Percentiles rank a stretch among this genome's conserved stretches.
phyloP scores from a whole-genome alignment of 2,113 vertebrate species.

The Nanorana parkeri region DNA sequence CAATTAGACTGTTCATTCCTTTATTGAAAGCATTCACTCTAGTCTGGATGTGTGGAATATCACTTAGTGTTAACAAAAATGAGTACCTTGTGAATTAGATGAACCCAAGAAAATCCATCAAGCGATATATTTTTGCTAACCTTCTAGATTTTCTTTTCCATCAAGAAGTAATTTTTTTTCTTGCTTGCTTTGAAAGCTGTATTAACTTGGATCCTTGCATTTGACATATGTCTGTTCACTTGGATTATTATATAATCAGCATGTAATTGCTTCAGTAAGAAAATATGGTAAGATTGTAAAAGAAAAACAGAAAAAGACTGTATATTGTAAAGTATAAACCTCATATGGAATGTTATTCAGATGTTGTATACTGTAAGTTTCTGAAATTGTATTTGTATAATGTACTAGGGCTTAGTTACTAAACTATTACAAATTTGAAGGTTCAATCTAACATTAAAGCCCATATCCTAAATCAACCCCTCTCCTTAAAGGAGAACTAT shows the following conservation, averaged over 20 bases:
- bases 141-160: neutral
- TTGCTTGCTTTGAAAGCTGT: slow-evolving; percentile 2
- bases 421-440: too few relatives aligned
- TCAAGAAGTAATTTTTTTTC: neutral
- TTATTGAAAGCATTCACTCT: neutral
- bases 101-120: neutral
- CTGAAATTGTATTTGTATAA: neutral
- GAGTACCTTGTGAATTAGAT: neutral
- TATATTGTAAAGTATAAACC: neutral
- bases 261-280: slow-evolving; percentile 9
- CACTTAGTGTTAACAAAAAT: slow-evolving; percentile 4
- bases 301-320: too few relatives aligned
- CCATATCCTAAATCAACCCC: too few relatives aligned
- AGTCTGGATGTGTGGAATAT: neutral
- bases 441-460: too few relatives aligned
- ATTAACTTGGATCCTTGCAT: slow-evolving; percentile 6
- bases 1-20: slow-evolving; percentile 25
- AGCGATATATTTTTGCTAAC: neutral
- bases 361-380: neutral
- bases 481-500: too few relatives aligned
- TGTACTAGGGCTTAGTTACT: neutral
- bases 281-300: neutral
- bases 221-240: slow-evolving; percentile 14
- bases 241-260: slow-evolving; percentile 19
- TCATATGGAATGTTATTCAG: neutral